Evolutionary conservation across 2,888 invertebrate species (phyloP).

Genomic region (Apoda limacodes): DNA sequence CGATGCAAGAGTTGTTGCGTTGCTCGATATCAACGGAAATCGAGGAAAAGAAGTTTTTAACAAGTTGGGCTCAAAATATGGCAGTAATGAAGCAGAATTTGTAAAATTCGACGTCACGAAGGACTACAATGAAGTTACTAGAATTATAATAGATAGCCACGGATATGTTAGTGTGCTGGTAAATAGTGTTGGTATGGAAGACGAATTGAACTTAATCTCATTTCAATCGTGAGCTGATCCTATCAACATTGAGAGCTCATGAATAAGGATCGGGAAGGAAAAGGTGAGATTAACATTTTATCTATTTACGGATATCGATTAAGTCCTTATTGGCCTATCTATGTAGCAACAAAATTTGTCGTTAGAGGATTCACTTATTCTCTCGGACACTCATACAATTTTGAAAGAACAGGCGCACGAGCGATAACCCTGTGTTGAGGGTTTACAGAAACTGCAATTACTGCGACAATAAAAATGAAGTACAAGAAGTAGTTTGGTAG

Average conservation of each 20-base stretch:
- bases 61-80: slow-evolving; percentile 50
- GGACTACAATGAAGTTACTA: slow-evolving; percentile 47
- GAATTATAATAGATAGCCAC: slow-evolving; percentile 31
- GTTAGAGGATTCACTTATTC: slow-evolving; percentile 59
- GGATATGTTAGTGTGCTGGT: slow-evolving; percentile 48
- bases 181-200: slow-evolving; percentile 51
- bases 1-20: slow-evolving; percentile 31
- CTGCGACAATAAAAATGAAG: slow-evolving; percentile 12
- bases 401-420: slow-evolving; percentile 40
- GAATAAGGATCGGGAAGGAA: slow-evolving; percentile 63
- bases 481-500: slow-evolving; percentile 30
- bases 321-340: slow-evolving; percentile 63
- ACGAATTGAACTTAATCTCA: slow-evolving; percentile 45
- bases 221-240: slow-evolving; percentile 40
- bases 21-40: slow-evolving; percentile 34
- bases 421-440: slow-evolving; percentile 54
- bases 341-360: slow-evolving; percentile 71
- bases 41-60: slow-evolving; percentile 42
- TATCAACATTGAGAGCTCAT: slow-evolving; percentile 69
- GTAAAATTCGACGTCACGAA: slow-evolving; percentile 61
- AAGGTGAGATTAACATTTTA: slow-evolving; percentile 75
- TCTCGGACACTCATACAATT: slow-evolving; percentile 42
- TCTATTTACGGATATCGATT: slow-evolving; percentile 69
- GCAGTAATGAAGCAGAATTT: slow-evolving; percentile 49
- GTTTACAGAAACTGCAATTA: slow-evolving; percentile 41